These are phyloP conservation scores for Paracanthobrama guichenoti DNA, from an alignment of 2,113 vertebrate species.

Conservation along the genomic window DNA sequence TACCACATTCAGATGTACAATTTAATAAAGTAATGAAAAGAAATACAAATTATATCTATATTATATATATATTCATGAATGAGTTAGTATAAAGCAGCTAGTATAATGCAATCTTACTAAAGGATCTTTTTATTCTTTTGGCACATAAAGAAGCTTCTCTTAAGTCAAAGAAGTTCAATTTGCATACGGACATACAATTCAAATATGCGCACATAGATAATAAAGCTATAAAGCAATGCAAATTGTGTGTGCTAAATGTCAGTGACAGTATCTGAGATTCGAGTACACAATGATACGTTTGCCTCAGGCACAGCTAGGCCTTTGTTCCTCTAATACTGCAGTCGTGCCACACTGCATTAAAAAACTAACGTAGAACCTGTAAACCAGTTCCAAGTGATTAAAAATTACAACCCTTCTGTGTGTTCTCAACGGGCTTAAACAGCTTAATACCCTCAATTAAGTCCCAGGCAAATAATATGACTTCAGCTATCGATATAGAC, in stretches of 20 bases:
- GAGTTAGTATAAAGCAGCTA: background rate
- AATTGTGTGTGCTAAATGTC: background rate
- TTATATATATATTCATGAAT: background rate
- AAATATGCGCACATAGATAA: background rate
- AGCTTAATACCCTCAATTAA: background rate
- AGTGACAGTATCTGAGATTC: background rate
- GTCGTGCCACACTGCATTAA: background rate
- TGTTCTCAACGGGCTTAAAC: background rate
- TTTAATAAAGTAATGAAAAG: background rate
- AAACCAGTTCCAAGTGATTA: constrained; percentile 9
- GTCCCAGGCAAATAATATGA: background rate
- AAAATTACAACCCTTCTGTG: background rate
- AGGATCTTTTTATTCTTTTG: background rate
- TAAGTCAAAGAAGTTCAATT: too few species aligned
- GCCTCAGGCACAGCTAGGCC: constrained; percentile 23
- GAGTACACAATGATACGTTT: background rate
- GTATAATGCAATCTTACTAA: background rate
- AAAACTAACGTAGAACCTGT: background rate
- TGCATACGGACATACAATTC: background rate
- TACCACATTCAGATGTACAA: background rate
- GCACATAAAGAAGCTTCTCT: background rate
- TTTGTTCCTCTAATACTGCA: constrained; percentile 20
- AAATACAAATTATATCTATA: background rate
- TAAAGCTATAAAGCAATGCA: background rate
- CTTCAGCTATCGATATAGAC: background rate